Evolutionary conservation across 2,113 vertebrate genomes (phyloP), one percentile per base, ranked within the genome.

Genomic region (Rhizomys pruinosus): DNA sequence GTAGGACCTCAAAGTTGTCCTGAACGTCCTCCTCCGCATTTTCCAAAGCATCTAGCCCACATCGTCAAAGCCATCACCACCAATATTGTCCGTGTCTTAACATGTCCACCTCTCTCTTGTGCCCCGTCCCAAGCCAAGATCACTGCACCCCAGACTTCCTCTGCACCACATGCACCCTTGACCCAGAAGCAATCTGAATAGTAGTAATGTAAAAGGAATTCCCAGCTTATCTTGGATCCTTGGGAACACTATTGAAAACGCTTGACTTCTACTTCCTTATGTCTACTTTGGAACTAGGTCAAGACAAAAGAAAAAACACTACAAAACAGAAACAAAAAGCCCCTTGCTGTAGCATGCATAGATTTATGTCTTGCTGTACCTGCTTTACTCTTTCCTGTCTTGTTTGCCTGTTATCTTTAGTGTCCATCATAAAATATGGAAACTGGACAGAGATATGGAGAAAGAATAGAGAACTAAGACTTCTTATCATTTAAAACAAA

Each of bases 51-150:
- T 99, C 99, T 86, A 99, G 97, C 1, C 99, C 11, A 97, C 99
- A 81, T 99, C 99, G 73, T 99, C 99, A 69, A 99, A 99, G 97
- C 99, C 99, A n/a, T 99, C 99, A 2, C 99, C 99, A 86, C 99
- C 99, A 72, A 99, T 99, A 93, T 99, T 99, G 93, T 99, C 99
- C 97, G 99, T 99, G 98, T 99, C 99, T 6, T n/a, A 99, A 99
- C 99, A 99, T 99, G 68, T 20, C 76, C 5, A 0, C 0, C 1
- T 0, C 1, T 0, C 47, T 9, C 0, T 0, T 27, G 4, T 11
- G 23, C 71, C 71, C 1, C 19, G 39, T 25, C 5, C 39, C 39
- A 42, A 52, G 47, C 47, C 6, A 6, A 52, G 47, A 52, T 11
- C 47, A 52, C 6, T 5, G 2, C 23, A 42, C 37, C 37, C 5